Evolutionary conservation across 2,888 invertebrate genomes (phyloP), one percentile per base, ranked within the genome.

Genomic region (Drosophila anomalata): DNA sequence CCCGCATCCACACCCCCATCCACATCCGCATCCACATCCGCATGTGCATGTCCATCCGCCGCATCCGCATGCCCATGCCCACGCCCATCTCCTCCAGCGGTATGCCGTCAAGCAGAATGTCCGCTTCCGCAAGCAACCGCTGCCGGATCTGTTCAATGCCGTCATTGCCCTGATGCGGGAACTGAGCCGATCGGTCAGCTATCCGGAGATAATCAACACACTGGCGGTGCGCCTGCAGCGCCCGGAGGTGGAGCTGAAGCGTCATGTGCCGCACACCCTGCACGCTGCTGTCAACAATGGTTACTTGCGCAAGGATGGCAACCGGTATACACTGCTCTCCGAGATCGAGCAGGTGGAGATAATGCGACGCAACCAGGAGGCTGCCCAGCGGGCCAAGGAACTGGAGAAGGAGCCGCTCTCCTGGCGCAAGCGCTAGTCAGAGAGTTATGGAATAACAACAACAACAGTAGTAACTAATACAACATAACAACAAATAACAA

Each of bases 311-410:
- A 86, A 83, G 74, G 74, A 77, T 33, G 76, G 87, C 36, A 74
- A 65, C 36, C 74, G 65, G 0, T 82, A 82, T 36, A 62, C 78
- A 1, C 29, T 86, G n/a, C 56, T 77, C 0, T 69, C 87, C 11
- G 76, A 83, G 52, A 11, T 26, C 58, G 82, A 82, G 53, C 87
- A 80, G 7, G 46, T 48, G 60, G 74, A 65, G 61, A 75, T 86
- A 7, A 69, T 68, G 78, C 59, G 65, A 8, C 73, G 74, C 48
- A 84, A 82, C 14, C 59, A 70, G 65, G 80, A 71, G 67, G 78
- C 73, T 0, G 87, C 78, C 58, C 54, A 62, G 55, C 78, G 80
- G 1, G 84, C 87, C 69, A 86, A 76, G 65, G 84, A 83, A 63
- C 57, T 77, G 2, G 84, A 79, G 33, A 82, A 83, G 62, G 62